Evolutionary conservation across 2,888 invertebrate species (phyloP).

Genomic region (Morpho achilles): DNA sequence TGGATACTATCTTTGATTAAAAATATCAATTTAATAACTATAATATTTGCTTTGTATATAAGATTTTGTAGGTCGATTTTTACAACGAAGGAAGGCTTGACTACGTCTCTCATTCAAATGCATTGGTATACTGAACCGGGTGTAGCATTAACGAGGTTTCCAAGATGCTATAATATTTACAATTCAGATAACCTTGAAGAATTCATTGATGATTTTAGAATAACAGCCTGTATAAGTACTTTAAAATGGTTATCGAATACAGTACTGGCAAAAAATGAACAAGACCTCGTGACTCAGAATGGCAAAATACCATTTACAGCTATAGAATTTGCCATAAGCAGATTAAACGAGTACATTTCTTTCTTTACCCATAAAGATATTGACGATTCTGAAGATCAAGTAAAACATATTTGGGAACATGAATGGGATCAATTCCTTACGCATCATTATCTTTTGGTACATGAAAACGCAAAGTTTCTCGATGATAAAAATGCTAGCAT

Average conservation of each 20-base stretch:
- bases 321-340: slow-evolving; percentile 89
- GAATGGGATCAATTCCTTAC: slow-evolving; percentile 94
- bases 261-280: slow-evolving; percentile 75
- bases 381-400: slow-evolving; percentile 84
- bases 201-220: slow-evolving; percentile 92
- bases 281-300: slow-evolving; percentile 71
- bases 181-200: slow-evolving; percentile 89
- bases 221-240: slow-evolving; percentile 92
- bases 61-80: slow-evolving; percentile 93
- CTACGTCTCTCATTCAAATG: slow-evolving; percentile 87
- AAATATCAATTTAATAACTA: not conserved
- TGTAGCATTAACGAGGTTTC: slow-evolving; percentile 89
- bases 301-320: slow-evolving; percentile 87
- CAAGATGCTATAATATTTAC: slow-evolving; percentile 91
- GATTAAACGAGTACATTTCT: slow-evolving; percentile 88
- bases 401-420: slow-evolving; percentile 85
- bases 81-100: slow-evolving; percentile 95
- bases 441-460: slow-evolving; percentile 83
- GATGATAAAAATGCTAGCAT: slow-evolving; percentile 58
- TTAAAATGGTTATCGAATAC: slow-evolving; percentile 87
- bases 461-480: slow-evolving; percentile 78
- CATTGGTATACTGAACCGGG: slow-evolving; percentile 92
- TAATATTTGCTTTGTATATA: slow-evolving; percentile 36
- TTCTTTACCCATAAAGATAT: slow-evolving; percentile 86
- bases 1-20: not conserved